Evolutionary conservation across 2,797 vertebrate species (phyloP), one percentile per base, ranked within the genome.

Genomic region (Tympanoctomys barrerae): DNA sequence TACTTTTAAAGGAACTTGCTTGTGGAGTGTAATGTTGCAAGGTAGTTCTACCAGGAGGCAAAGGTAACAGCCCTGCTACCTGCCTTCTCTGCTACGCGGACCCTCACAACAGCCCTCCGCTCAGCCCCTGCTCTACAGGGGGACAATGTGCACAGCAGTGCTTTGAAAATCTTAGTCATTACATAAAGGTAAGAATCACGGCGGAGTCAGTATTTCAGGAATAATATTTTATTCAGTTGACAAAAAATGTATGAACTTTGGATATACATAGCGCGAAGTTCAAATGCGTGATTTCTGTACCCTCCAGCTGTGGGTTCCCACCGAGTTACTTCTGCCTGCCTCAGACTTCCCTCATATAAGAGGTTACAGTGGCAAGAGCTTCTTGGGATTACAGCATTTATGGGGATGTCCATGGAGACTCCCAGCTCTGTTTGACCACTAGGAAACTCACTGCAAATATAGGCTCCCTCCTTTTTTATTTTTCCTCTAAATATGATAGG

Each of bases 81-180:
- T 54, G 33, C 68, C 31, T 33, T 85, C 46, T 64, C 68, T 73
- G 28, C 42, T 83, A 64, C 26, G 3, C 13, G 13, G 24, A 49
- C 39, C 36, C 71, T 73, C 21, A 5, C 24, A 46, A 24, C 39
- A 21, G 26, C 18, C 28, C 39, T 52, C 22, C 49, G 4, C 82
- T 94, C 57, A 66, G 33, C 36, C 54, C 49, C 57, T 81, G 57
- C 18, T 61, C 85, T 85, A 46, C 59, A 54, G 59, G 24, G 49
- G 28, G 49, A 19, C 59, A 24, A 52, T 59, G 13, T 28, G 7
- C 2, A 5, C 22, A 28, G 59, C 31, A 59, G 19, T 14, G 85
- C 10, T 71, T 92, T 95, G 78, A 85, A 95, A 89, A 77, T 88
- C 54, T 57, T 92, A 66, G 26, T 83, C 54, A 78, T 87, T 52